Conservation (phyloP, 1,140 invertebrate genomes). For the Papilio xuthus region DNA sequence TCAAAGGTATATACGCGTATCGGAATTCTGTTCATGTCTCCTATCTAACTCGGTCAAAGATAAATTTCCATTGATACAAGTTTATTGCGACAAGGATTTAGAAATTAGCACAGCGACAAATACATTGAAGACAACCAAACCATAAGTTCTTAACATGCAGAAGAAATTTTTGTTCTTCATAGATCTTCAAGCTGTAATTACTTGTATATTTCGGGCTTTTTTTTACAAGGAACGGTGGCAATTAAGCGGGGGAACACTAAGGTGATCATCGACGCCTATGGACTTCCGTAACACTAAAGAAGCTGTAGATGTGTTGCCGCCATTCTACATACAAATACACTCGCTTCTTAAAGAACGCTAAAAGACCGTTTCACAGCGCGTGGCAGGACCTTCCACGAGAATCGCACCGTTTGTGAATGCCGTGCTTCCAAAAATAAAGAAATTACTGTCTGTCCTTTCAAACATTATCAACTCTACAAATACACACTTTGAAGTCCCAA, state of each 20-base stretch:
- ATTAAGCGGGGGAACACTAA: no score
- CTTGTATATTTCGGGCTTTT: no score
- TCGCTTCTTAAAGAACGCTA: no score
- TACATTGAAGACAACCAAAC: neutral
- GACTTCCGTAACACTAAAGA: no score
- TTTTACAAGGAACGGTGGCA: no score
- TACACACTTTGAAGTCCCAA: conserved; percentile 15
- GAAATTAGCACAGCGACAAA: conserved; percentile 15
- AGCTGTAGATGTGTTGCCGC: no score
- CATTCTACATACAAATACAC: no score
- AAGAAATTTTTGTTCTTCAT: neutral
- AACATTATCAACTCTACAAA: neutral
- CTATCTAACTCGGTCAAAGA: conserved; percentile 17
- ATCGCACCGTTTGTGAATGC: no score
- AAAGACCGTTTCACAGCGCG: no score
- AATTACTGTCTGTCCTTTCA: neutral
- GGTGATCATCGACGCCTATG: no score
- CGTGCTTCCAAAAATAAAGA: neutral
- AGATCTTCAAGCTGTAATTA: no score
- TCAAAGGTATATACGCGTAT: neutral
- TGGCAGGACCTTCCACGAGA: no score
- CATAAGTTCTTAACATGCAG: neutral
- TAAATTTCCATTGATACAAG: conserved; percentile 20
- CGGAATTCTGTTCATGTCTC: neutral
- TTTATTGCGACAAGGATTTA: neutral